These are phyloP conservation scores for Eutrigla gurnardus DNA, from an alignment of 2,797 vertebrate genomes.

Conservation along the genomic window DNA sequence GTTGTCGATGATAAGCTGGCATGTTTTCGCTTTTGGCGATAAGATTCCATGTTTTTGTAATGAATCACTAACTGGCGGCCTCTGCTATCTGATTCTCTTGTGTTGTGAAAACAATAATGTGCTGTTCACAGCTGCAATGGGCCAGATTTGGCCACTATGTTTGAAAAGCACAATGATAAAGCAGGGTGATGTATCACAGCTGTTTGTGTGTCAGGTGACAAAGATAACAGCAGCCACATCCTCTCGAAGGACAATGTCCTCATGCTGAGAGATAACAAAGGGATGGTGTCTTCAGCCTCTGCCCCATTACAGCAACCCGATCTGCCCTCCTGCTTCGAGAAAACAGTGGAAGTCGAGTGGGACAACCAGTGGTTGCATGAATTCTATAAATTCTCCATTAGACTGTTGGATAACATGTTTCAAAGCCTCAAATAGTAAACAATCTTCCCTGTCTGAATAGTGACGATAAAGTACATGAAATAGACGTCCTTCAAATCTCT, in stretches of 20 bases:
- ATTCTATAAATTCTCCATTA: constrained; percentile 46
- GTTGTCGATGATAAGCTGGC: constrained; percentile 46
- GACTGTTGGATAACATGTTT: constrained; percentile 53
- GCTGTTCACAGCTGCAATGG: constrained; percentile 51
- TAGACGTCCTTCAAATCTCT: constrained; percentile 50
- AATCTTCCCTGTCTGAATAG: constrained; percentile 49
- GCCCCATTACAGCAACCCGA: constrained; percentile 56
- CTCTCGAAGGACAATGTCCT: constrained; percentile 72
- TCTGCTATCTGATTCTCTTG: constrained; percentile 61
- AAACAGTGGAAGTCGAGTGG: constrained; percentile 24
- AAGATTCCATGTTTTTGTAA: constrained; percentile 61
- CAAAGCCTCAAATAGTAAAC: constrained; percentile 53
- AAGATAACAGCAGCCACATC: constrained; percentile 72
- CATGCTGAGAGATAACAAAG: constrained; percentile 64
- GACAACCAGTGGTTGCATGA: constrained; percentile 39
- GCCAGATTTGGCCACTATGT: constrained; percentile 45
- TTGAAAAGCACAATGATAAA: constrained; percentile 61
- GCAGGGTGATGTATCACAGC: constrained; percentile 66
- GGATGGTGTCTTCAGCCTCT: constrained; percentile 44
- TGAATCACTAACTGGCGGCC: constrained; percentile 61
- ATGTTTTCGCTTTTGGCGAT: constrained; percentile 53
- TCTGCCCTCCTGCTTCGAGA: constrained; percentile 35
- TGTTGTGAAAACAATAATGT: constrained; percentile 54
- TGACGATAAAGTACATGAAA: constrained; percentile 64
- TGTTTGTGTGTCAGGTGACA: constrained; percentile 77